phyloP scores from a whole-genome alignment of 2,797 vertebrate genomes.

The Melanotaenia parkinsoni region DNA sequence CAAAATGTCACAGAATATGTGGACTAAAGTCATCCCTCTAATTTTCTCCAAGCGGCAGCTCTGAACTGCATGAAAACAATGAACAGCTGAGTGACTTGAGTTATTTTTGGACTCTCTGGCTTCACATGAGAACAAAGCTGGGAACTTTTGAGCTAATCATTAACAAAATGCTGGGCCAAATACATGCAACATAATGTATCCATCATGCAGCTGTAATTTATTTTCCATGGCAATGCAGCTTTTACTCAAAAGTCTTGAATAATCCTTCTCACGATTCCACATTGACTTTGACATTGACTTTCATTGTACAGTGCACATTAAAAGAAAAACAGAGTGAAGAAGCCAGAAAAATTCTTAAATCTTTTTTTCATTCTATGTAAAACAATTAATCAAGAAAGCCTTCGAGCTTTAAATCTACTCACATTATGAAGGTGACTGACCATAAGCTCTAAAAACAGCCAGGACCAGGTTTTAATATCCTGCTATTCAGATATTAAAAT shows the following conservation, averaged over 20 bases:
- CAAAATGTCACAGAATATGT: not conserved
- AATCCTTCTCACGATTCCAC: not conserved
- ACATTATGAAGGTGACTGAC: no score
- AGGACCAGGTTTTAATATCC: not conserved
- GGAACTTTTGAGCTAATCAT: not conserved
- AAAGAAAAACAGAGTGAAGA: not conserved
- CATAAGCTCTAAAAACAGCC: not conserved
- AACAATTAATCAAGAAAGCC: not conserved
- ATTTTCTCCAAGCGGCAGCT: not conserved
- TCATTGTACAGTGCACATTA: not conserved
- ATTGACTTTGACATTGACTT: not conserved
- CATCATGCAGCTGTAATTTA: not conserved
- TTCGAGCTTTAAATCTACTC: conserved; percentile 6
- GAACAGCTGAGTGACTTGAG: conserved; percentile 16
- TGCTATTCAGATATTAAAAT: not conserved
- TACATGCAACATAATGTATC: not conserved
- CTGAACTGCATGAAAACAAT: not conserved
- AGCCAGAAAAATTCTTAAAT: no score
- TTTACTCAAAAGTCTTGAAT: not conserved
- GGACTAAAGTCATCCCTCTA: not conserved
- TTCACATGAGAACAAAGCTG: not conserved
- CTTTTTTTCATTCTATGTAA: no score
- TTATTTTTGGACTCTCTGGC: conserved; percentile 19
- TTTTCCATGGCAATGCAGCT: not conserved
- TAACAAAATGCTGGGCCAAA: conserved; percentile 1